Base-by-base conservation (phyloP, 2,888 invertebrate genomes). In the Idaea aversata region DNA sequence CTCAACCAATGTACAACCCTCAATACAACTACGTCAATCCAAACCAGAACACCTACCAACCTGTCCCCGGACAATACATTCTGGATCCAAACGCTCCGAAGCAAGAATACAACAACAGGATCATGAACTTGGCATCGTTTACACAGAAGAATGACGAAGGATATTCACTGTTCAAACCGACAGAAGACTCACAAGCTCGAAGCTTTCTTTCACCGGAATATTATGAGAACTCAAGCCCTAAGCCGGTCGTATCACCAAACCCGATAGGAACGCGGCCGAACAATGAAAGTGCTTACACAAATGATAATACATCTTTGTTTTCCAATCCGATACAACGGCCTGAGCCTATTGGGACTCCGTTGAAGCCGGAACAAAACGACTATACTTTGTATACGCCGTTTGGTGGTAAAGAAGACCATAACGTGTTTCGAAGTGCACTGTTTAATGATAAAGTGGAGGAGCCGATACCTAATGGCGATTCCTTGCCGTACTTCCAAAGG, bases 91-190 rank as follows among this genome's bases (percentile, higher is more conserved):
- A 75, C 0, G 62, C 83, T 0, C 86, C 85, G 0, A 85, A 88
- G 57, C 80, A 75, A 0, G 86, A 91, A 0, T 84, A 87, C 3
- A 88, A 88, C n/a, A 85, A 81, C 7, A 60, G 90, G 1, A 85
- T 92, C 0, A 83, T 91, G 83, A 93, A 91, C 58, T 62, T 93
- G 0, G 91, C 93, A 0, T 91, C 92, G 0, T 93, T 93, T 71
- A 91, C 93, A 0, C 92, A 93, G 62, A 90, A 90, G 66, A 91
- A 88, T 34, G 91, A 93, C 1, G 91, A 93, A n/a, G 90, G 93
- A 0, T 93, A 93, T 63, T 91, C 92, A 0, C 65, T 93, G 0
- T 93, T 93, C 57, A 90, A 89, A 2, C 86, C 90, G 0, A 73
- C 78, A 0, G 91, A 90, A 0, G 90, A 90, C 0, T 84, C 70